Conservation (phyloP, 2,888 invertebrate species). For the Balanococcus diminutus region DNA sequence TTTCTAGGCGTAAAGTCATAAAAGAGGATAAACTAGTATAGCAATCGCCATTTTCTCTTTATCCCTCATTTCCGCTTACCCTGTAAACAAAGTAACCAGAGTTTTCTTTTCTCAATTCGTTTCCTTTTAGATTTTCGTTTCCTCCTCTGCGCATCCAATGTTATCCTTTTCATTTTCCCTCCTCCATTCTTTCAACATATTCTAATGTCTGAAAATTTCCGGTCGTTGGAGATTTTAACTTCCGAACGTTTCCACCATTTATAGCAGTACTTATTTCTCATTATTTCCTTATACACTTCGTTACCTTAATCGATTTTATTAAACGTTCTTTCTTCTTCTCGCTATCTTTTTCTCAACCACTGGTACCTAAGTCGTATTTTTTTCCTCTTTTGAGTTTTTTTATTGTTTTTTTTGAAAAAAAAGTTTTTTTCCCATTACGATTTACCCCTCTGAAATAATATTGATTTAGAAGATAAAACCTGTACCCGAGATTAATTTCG, state of each 20-base stretch:
- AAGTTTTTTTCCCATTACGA: background rate
- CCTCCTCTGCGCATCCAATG: slow-evolving; percentile 18
- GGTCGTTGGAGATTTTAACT: slow-evolving; percentile 47
- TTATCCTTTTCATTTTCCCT: slow-evolving; percentile 22
- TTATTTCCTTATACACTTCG: slow-evolving; percentile 55
- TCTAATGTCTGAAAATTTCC: slow-evolving; percentile 54
- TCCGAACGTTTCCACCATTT: slow-evolving; percentile 49
- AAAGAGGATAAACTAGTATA: slow-evolving; percentile 55
- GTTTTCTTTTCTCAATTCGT: slow-evolving; percentile 55
- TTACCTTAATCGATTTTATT: slow-evolving; percentile 55
- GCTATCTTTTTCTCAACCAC: background rate
- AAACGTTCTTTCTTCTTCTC: background rate
- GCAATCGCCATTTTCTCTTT: slow-evolving; percentile 55
- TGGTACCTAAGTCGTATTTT: too few relatives aligned
- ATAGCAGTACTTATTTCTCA: slow-evolving; percentile 43
- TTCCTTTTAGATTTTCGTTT: slow-evolving; percentile 45
- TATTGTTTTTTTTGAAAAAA: background rate
- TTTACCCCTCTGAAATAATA: background rate
- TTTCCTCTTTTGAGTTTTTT: background rate
- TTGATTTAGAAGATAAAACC: background rate
- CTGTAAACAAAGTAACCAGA: slow-evolving; percentile 54
- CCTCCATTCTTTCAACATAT: slow-evolving; percentile 50
- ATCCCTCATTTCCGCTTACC: slow-evolving; percentile 54
- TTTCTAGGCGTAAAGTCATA: slow-evolving; percentile 55
- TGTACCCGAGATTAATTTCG: background rate